phyloP scores from a whole-genome alignment of 2,888 invertebrate genomes.

The Sarcophaga rosellei region DNA sequence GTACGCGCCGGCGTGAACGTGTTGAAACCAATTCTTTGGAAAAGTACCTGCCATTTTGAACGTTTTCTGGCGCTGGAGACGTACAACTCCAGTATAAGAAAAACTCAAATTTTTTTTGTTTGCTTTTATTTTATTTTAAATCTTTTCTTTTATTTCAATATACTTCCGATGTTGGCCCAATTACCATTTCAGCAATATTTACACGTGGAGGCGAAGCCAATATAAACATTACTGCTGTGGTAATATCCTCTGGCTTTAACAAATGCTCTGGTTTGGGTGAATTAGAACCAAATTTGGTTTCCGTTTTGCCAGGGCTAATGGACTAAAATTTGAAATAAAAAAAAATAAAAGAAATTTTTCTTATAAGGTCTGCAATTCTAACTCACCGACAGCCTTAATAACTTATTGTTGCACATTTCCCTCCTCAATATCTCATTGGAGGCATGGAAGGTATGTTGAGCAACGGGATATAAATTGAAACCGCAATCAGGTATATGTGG shows the following conservation, averaged over 20 bases:
- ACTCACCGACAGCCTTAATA: conserved; percentile 75
- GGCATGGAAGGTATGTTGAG: conserved; percentile 74
- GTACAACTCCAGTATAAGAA: too few species aligned
- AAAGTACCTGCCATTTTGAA: too few species aligned
- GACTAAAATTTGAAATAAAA: conserved; percentile 68
- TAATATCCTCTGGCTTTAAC: conserved; percentile 73
- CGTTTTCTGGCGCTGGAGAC: too few species aligned
- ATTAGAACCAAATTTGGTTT: conserved; percentile 72
- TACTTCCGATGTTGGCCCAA: conserved; percentile 73
- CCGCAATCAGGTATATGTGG: conserved; percentile 72
- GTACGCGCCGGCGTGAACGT: too few species aligned
- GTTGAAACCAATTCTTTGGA: too few species aligned
- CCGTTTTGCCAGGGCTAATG: conserved; percentile 76
- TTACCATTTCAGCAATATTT: conserved; percentile 73
- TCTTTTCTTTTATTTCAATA: conserved; percentile 64
- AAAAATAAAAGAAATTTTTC: neutral
- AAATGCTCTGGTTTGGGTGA: conserved; percentile 61
- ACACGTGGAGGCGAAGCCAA: conserved; percentile 73
- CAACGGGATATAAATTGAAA: conserved; percentile 76
- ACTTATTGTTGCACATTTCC: conserved; percentile 73
- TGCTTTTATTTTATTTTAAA: neutral
- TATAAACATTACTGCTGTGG: conserved; percentile 73
- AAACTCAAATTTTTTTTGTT: neutral
- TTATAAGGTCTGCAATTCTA: neutral
- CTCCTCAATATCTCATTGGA: conserved; percentile 74